These are phyloP conservation scores for Drosophila pseudotalamancana DNA, from an alignment of 2,888 invertebrate species.

Conservation along the genomic window DNA sequence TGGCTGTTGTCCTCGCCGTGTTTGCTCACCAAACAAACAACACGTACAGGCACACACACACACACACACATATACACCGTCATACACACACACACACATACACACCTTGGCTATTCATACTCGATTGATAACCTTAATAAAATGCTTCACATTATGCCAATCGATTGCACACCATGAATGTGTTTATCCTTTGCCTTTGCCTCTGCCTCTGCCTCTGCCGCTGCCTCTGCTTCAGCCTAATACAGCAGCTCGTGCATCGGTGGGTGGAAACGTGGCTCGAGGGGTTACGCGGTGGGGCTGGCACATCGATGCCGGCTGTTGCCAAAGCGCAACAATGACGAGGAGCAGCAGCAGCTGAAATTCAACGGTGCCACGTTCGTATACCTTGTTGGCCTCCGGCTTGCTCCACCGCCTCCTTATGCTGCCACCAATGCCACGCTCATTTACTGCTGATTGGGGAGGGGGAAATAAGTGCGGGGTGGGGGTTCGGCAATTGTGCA, in stretches of 20 bases:
- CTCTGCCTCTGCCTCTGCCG: slow-evolving; percentile 41
- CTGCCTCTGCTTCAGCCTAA: slow-evolving; percentile 41
- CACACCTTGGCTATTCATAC: slow-evolving; percentile 66
- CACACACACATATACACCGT: slow-evolving; percentile 22
- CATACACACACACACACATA: too few relatives aligned
- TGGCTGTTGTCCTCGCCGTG: slow-evolving; percentile 49
- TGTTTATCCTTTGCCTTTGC: slow-evolving; percentile 74
- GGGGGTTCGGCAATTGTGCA: slow-evolving; percentile 69
- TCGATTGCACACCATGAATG: slow-evolving; percentile 81
- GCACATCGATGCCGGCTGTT: slow-evolving; percentile 74
- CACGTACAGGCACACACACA: slow-evolving; percentile 46
- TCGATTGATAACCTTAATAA: slow-evolving; percentile 80
- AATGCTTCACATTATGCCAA: slow-evolving; percentile 81
- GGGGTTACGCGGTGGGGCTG: slow-evolving; percentile 4
- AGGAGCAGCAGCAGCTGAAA: slow-evolving; percentile 31
- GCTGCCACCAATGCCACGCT: slow-evolving; percentile 58
- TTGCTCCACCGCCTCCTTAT: slow-evolving; percentile 15
- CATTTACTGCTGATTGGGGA: slow-evolving; percentile 60
- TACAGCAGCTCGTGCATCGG: slow-evolving; percentile 33
- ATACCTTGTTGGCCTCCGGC: slow-evolving; percentile 62
- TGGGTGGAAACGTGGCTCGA: background rate
- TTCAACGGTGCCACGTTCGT: slow-evolving; percentile 44
- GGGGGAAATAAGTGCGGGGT: background rate
- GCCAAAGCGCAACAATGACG: slow-evolving; percentile 69
- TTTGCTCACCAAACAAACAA: slow-evolving; percentile 68